These are phyloP conservation scores for Argentina silus DNA, from an alignment of 2,797 vertebrate genomes.

Conservation along the genomic window DNA sequence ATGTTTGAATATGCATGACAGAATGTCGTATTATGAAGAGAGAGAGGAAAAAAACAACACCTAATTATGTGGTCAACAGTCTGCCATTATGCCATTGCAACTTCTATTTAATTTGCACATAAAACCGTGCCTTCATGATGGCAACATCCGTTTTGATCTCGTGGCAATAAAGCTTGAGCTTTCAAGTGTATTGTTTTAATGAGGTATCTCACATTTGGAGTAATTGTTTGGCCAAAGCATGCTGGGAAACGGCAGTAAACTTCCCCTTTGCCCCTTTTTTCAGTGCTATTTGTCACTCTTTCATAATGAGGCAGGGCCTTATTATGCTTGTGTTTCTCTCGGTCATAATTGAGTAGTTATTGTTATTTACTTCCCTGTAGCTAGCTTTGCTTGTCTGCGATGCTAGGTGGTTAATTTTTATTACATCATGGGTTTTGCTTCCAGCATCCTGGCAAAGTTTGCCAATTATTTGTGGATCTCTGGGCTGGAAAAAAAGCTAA, in stretches of 20 bases:
- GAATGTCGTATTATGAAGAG: constrained; percentile 15
- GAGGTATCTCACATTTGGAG: background rate
- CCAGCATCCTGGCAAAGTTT: constrained; percentile 32
- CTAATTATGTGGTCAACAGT: constrained; percentile 75
- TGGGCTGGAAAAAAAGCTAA: constrained; percentile 18
- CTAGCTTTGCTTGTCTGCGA: constrained; percentile 21
- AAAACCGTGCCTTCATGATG: background rate
- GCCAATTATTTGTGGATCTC: constrained; percentile 44
- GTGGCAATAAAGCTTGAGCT: background rate
- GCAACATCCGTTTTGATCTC: background rate
- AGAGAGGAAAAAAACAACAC: constrained; percentile 11
- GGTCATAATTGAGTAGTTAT: constrained; percentile 56
- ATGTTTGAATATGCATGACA: constrained; percentile 24
- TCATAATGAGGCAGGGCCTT: constrained; percentile 66
- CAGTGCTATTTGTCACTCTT: constrained; percentile 24
- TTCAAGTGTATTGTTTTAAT: constrained; percentile 12
- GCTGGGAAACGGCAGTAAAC: background rate
- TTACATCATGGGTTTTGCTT: constrained; percentile 29
- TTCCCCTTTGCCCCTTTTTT: background rate
- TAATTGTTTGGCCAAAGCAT: constrained; percentile 1
- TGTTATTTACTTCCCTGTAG: constrained; percentile 40
- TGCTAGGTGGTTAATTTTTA: constrained; percentile 16
- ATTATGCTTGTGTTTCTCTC: constrained; percentile 41
- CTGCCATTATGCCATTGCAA: constrained; percentile 48
- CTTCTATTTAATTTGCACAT: constrained; percentile 36